These are phyloP conservation scores for Cephonodes hylas DNA, from an alignment of 2,888 invertebrate genomes.

Conservation along the genomic window DNA sequence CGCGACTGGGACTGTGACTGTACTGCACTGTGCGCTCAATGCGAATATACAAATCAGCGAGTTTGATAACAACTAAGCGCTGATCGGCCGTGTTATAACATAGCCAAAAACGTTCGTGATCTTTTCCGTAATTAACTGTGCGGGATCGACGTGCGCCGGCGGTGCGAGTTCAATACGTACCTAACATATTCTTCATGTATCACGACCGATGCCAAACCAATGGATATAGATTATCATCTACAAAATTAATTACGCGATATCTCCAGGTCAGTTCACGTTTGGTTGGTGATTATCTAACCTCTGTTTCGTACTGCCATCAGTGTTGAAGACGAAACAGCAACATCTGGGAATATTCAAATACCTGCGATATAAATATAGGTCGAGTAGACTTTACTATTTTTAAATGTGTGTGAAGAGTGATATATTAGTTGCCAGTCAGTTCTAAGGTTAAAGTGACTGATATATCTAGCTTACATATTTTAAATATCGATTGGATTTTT, in stretches of 20 bases:
- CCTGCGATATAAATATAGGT: slow-evolving; percentile 52
- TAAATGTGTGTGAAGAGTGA: slow-evolving; percentile 52
- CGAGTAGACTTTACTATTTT: slow-evolving; percentile 60
- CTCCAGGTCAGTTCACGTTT: slow-evolving; percentile 19
- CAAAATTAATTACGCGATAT: slow-evolving; percentile 26
- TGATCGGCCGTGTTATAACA: slow-evolving; percentile 57
- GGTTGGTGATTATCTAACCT: slow-evolving; percentile 14
- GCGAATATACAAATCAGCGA: slow-evolving; percentile 67
- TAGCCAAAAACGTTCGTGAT: slow-evolving; percentile 58
- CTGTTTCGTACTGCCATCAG: slow-evolving; percentile 28
- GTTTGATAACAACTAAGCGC: slow-evolving; percentile 68
- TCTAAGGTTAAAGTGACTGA: slow-evolving; percentile 17
- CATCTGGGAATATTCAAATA: slow-evolving; percentile 53
- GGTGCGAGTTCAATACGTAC: slow-evolving; percentile 50
- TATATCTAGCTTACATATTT: neutral
- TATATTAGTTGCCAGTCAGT: slow-evolving; percentile 42
- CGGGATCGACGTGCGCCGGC: slow-evolving; percentile 54
- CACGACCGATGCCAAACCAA: slow-evolving; percentile 59
- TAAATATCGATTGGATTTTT: too few relatives aligned
- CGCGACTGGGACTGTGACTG: slow-evolving; percentile 61
- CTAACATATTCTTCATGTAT: slow-evolving; percentile 55
- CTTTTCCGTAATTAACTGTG: slow-evolving; percentile 62
- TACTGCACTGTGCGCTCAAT: slow-evolving; percentile 70
- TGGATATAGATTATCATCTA: slow-evolving; percentile 51
- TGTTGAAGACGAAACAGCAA: slow-evolving; percentile 58